phyloP scores from a whole-genome alignment of 2,888 invertebrate genomes.

The Clitarchus hookeri region DNA sequence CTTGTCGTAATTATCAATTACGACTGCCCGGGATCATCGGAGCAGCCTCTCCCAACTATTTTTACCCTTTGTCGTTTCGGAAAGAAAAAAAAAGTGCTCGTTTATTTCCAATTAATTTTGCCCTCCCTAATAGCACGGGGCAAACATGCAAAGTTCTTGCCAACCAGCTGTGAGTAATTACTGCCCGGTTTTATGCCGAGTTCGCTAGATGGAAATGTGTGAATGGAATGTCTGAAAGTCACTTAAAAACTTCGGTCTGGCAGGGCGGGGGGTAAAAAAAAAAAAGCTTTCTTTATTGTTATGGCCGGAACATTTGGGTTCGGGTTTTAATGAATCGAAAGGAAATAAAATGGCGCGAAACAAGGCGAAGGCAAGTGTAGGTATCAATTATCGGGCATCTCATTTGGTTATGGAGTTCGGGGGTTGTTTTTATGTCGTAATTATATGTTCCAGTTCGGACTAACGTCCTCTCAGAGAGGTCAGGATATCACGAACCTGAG shows the following conservation, averaged over 20 bases:
- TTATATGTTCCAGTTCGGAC: too few species aligned
- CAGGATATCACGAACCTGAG: too few species aligned
- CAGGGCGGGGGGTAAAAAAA: not conserved
- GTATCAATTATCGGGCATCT: too few species aligned
- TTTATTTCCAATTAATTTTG: not conserved
- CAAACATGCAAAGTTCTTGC: constrained; percentile 3
- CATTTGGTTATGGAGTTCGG: too few species aligned
- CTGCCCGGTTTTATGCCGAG: not conserved
- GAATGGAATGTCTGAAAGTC: not conserved
- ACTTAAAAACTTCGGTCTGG: not conserved
- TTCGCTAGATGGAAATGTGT: not conserved
- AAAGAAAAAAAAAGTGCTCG: not conserved
- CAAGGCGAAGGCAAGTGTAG: too few species aligned
- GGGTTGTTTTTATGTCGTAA: too few species aligned
- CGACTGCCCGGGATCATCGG: not conserved
- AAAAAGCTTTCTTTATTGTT: not conserved
- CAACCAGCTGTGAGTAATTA: constrained; percentile 1
- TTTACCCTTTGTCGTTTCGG: not conserved
- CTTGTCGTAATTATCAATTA: constrained; percentile 14
- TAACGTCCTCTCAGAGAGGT: too few species aligned
- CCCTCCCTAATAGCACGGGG: not conserved
- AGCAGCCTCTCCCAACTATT: not conserved
- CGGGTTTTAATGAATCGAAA: not conserved
- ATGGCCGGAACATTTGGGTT: not conserved
- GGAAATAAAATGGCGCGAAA: not conserved